Base-by-base conservation (phyloP, 1,140 invertebrate genomes). In the Aleiodes sp. region DNA sequence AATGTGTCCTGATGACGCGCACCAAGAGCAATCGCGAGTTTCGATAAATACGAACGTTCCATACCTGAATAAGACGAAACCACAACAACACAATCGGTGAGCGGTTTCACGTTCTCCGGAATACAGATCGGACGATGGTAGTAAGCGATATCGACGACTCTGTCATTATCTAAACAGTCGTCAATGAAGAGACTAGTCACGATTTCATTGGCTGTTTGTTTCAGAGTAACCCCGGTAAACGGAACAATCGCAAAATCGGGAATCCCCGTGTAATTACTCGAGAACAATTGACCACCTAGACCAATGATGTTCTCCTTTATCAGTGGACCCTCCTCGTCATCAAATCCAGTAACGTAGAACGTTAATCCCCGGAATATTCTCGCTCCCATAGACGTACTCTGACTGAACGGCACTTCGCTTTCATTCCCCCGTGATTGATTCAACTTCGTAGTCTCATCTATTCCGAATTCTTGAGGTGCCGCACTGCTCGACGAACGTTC, bases 31-130 rank as follows among this genome's bases (percentile, higher is more conserved):
- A 90, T 87, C 2, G 92, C 90, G 33, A 96, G 81, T 70, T 90
- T 84, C 61, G 89, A 88, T 2, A 96, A 86, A 76, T 92, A 96
- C 16, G 87, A 86, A 61, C 94, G 84, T 84, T 96, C 94, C 8
- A 88, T 84, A 0, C 90, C 90, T 1, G 84, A 82, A 78, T 94
- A 96, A 1, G 91, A 91, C 75, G 93, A 95, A 66, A 95, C 88
- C 2, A 92, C 91, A 29, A 96, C 88, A 0, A 94, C 92, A 78
- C 92, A 93, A 33, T 89, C 90, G 0, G 83, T 73, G 16, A 97
- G 82, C 1, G 92, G 91, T 65, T 87, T 84, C 0, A 76, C 71
- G n/a, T 84, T 76, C 7, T 82, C 78, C 1, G 79, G 78, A 19
- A 88, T 76, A 7, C 79, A 78, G 21, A 93, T 76, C 0, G 91